Evolutionary conservation across 2,797 vertebrate genomes (phyloP), one percentile per base, ranked within the genome.

Genomic region (Periparus ater): DNA sequence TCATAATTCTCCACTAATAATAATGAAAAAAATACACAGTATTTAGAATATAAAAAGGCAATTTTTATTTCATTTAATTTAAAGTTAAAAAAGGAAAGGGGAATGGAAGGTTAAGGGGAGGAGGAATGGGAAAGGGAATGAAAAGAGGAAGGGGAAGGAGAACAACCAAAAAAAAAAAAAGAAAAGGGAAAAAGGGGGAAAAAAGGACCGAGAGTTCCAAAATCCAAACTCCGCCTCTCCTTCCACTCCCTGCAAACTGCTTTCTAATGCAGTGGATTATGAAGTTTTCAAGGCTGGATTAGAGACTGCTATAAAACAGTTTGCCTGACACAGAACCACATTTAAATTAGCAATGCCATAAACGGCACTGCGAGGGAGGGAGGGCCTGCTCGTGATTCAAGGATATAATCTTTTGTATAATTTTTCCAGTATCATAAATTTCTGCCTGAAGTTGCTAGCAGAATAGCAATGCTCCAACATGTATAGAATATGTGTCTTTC

Each of bases 261-360:
- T 90, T 92, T 89, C 29, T 79, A 75, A 32, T 32, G n/a, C 61
- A 47, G 44, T 67, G 72, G 86, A 80, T 93, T 88, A 85, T 17
- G 26, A 80, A 91, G 36, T 96, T 95, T 95, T 92, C 36, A 44
- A 48, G 86, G 23, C 81, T 89, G 81, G 88, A 83, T 92, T 80
- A 85, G 74, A 75, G 30, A 45, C 75, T 62, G 74, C 93, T 92
- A 88, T 95, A 96, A 97, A 97, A 72, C 88, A 94, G 91, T 74
- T 70, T 91, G 70, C n/a, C 65, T 95, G 94, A 91, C 90, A 76
- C 53, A 77, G 45, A 95, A 94, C 36, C 51, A 25, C 67, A 78
- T 91, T 93, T 94, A 95, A 96, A 97, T 97, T 96, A 97, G 76
- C 82, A 68, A 23, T 54, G 88, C 84, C 91, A 93, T 97, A 96